Evolutionary conservation across 2,797 vertebrate species (phyloP), one percentile per base, ranked within the genome.

Genomic region (Dermochelys coriacea): DNA sequence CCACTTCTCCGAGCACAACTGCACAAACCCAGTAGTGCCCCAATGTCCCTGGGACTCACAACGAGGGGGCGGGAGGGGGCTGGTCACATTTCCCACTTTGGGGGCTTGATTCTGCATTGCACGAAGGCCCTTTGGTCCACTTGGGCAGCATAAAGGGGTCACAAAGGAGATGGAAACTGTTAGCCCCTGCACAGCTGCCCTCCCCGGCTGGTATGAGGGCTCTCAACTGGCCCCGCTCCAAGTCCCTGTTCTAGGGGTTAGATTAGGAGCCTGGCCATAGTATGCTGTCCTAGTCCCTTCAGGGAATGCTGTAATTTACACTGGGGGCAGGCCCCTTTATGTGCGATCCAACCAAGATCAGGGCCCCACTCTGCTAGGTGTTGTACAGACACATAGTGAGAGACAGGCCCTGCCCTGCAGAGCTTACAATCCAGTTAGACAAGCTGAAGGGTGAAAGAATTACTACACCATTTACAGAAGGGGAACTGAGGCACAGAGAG

Each of bases 91-190:
- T 93, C 84, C 84, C 74, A 93, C 92, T 49, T 92, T 47, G 47
- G 88, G 80, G 82, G 80, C 11, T 27, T 29, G 77, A 80, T 92
- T 96, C 92, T 25, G 91, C 88, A 87, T 96, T 61, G 29, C 80
- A 31, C 45, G 68, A 57, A 34, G 37, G 50, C 59, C 87, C 51
- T 90, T 75, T 90, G 57, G 82, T 84, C 91, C 37, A 0, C 47
- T 85, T 78, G 83, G 78, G 64, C 89, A 93, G 80, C 75, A 41
- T n/a, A 4, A 23, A 93, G 55, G 93, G 37, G 74, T 88, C 87
- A 86, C 75, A 59, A 41, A 93, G 93, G 80, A 47, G 1, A 5
- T 90, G 89, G 82, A 11, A 82, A 91, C 57, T 0, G 71, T 64
- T 15, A 91, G 7, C 75, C 27, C 31, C 27, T 0, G 0, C 85